Percentiles rank a stretch among this genome's conserved stretches.
Evolutionary conservation across 2,113 vertebrate species (phyloP).

Genomic region (Salvelinus namaycush): DNA sequence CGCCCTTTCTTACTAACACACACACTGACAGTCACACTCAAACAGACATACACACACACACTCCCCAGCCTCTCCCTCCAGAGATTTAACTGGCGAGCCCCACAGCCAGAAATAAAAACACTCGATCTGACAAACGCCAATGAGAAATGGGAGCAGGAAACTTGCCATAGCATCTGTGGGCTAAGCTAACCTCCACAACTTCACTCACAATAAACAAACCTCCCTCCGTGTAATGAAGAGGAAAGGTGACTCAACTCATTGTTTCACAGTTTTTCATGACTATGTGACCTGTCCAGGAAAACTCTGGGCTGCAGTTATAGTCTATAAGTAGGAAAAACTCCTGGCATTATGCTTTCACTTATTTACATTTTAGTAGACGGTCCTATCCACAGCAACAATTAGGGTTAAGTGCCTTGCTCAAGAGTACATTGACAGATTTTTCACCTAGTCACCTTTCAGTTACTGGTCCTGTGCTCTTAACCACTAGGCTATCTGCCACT

Average conservation of each 20-base stretch:
- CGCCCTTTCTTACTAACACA: background rate
- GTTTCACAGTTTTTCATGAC: background rate
- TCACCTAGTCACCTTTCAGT: no score
- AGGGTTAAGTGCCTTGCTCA: no score
- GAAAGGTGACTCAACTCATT: background rate
- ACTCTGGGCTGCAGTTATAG: no score
- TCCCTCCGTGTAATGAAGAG: background rate
- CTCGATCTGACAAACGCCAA: background rate
- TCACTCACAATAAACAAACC: constrained; percentile 9
- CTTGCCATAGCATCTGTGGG: background rate
- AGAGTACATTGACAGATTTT: no score
- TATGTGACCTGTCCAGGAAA: no score
- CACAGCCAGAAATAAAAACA: background rate
- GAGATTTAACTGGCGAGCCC: background rate
- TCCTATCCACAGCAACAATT: no score
- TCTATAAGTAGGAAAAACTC: no score
- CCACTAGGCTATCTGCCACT: no score
- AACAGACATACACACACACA: background rate
- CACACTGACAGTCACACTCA: background rate
- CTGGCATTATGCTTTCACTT: no score
- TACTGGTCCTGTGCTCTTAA: no score
- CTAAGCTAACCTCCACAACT: background rate
- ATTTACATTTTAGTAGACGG: no score
- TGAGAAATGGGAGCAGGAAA: constrained; percentile 3
- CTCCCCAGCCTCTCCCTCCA: background rate